Evolutionary conservation across 2,113 vertebrate genomes (phyloP).

Genomic region (Morone saxatilis): DNA sequence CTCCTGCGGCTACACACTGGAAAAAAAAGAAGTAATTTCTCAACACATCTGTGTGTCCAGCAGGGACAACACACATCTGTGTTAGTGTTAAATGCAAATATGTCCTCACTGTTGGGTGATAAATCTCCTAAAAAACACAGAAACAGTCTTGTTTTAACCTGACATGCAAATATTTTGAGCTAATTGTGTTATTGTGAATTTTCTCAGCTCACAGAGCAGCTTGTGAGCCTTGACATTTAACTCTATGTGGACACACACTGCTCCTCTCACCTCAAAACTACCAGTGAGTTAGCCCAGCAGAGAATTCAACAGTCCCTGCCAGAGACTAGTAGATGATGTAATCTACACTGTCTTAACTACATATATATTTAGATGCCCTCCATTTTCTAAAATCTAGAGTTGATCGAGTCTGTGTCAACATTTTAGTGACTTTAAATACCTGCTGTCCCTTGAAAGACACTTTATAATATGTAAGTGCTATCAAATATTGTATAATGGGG

Average conservation of each 20-base stretch:
- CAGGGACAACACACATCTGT: slow-evolving; percentile 73
- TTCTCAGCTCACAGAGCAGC: slow-evolving; percentile 23
- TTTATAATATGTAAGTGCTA: neutral
- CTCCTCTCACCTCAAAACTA: neutral
- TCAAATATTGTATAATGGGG: neutral
- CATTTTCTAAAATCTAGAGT: too few species aligned
- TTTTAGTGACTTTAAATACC: neutral
- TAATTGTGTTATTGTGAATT: slow-evolving; percentile 38
- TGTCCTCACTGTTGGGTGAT: slow-evolving; percentile 37
- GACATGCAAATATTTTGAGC: slow-evolving; percentile 36
- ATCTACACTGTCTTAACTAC: neutral
- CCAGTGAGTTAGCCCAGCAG: neutral
- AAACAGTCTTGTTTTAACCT: neutral
- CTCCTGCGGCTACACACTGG: slow-evolving; percentile 40
- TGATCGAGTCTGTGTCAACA: neutral
- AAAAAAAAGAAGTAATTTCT: slow-evolving; percentile 42
- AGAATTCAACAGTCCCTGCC: neutral
- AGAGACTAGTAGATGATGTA: neutral
- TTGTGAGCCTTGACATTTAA: neutral
- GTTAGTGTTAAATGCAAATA: slow-evolving; percentile 69
- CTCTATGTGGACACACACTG: neutral
- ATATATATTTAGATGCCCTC: neutral
- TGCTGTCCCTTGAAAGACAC: neutral
- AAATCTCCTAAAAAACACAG: slow-evolving; percentile 43
- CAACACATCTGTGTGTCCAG: slow-evolving; percentile 65